phyloP scores from a whole-genome alignment of 2,797 vertebrate genomes.

The Galago senegalensis region DNA sequence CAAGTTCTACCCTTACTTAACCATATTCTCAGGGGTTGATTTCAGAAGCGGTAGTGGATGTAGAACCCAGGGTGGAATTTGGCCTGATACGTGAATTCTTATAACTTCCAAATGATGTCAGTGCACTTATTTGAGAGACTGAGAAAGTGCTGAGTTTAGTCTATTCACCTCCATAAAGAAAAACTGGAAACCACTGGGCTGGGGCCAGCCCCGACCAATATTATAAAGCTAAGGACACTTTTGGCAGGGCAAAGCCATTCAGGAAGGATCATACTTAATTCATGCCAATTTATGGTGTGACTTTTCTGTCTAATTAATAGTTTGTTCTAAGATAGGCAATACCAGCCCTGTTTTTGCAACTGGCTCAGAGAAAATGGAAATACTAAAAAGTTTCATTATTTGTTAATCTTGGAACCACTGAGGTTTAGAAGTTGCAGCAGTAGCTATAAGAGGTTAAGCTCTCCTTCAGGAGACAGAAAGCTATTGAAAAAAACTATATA shows the following conservation, averaged over 20 bases:
- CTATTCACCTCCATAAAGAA: constrained; percentile 86
- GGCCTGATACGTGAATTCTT: constrained; percentile 82
- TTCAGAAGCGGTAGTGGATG: constrained; percentile 58
- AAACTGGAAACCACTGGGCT: constrained; percentile 83
- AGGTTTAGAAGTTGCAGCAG: constrained; percentile 32
- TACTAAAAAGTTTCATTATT: constrained; percentile 53
- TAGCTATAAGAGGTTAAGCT: background rate
- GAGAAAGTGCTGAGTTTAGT: constrained; percentile 88
- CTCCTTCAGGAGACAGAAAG: background rate
- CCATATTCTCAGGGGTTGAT: constrained; percentile 73
- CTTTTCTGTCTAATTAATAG: constrained; percentile 81
- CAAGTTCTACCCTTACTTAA: constrained; percentile 81
- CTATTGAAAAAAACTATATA: background rate
- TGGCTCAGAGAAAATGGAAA: constrained; percentile 71
- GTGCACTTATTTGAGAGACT: constrained; percentile 79
- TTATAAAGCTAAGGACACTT: constrained; percentile 84
- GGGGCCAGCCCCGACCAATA: constrained; percentile 80
- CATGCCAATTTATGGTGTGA: constrained; percentile 72
- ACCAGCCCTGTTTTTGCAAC: constrained; percentile 67
- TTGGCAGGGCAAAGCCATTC: constrained; percentile 78
- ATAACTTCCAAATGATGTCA: constrained; percentile 88
- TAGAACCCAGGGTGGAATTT: constrained; percentile 80
- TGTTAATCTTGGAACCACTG: constrained; percentile 53
- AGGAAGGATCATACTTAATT: constrained; percentile 80
- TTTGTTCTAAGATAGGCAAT: constrained; percentile 79